phyloP scores from a whole-genome alignment of 2,113 vertebrate genomes.

The Elephas maximus region DNA sequence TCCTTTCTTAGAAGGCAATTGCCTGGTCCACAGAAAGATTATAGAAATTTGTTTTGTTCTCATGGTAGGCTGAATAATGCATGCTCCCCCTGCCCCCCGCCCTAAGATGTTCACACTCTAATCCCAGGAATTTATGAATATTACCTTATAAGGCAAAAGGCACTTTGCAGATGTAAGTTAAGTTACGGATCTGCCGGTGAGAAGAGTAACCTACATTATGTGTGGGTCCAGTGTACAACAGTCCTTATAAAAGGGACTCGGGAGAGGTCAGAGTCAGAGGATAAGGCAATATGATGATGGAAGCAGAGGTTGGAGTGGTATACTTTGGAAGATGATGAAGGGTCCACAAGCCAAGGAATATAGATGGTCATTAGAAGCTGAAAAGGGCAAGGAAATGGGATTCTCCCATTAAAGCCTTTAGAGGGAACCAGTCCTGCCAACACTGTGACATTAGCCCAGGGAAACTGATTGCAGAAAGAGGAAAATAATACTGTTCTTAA shows the following conservation, averaged over 20 bases:
- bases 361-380: not conserved
- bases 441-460: not conserved
- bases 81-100: too few species aligned
- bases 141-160: not conserved
- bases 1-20: not conserved
- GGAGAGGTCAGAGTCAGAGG: not conserved
- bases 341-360: not conserved
- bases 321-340: not conserved
- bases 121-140: not conserved
- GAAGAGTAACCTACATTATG: not conserved
- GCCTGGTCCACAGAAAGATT: not conserved
- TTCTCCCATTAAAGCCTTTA: not conserved
- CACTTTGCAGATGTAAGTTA: not conserved
- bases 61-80: rapidly evolving
- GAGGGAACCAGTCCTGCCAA: not conserved
- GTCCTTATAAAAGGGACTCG: not conserved
- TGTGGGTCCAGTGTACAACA: too few species aligned
- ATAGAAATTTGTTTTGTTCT: not conserved
- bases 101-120: not conserved
- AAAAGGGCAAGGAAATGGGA: not conserved
- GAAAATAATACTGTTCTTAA: not conserved
- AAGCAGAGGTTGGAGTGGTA: not conserved
- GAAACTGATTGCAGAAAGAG: not conserved
- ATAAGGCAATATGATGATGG: not conserved
- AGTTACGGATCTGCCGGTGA: not conserved